phyloP scores from a whole-genome alignment of 2,888 invertebrate genomes.

The Caenorhabditis sp. region DNA sequence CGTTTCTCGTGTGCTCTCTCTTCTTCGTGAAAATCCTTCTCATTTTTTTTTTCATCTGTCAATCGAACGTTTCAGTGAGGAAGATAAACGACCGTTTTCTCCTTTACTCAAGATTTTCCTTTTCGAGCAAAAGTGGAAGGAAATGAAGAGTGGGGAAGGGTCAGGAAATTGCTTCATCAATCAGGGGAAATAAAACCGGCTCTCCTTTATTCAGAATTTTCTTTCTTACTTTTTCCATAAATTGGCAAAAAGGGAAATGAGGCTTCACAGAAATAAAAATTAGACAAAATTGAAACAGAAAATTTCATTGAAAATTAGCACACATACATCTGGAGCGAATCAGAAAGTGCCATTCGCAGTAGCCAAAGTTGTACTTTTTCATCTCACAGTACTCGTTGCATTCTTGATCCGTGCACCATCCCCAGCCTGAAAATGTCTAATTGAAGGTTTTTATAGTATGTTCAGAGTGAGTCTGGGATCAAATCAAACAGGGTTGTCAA shows the following conservation, averaged over 20 bases:
- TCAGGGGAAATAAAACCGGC: too few relatives aligned
- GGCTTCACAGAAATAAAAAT: neutral
- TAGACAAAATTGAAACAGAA: neutral
- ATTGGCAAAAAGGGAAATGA: neutral
- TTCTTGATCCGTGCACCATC: constrained; percentile 37
- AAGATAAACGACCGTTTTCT: neutral
- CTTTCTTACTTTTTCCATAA: too few relatives aligned
- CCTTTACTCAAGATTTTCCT: neutral
- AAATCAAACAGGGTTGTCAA: too few relatives aligned
- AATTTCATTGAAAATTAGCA: neutral
- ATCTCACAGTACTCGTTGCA: constrained; percentile 19
- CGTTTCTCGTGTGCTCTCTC: too few relatives aligned
- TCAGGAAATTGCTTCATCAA: neutral
- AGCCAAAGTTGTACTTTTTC: constrained; percentile 15
- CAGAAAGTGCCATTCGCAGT: constrained; percentile 38
- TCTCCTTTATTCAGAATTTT: too few relatives aligned
- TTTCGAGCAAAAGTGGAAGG: neutral
- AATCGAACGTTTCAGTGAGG: neutral
- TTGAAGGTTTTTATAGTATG: neutral
- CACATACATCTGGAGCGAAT: constrained; percentile 34
- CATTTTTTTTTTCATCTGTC: neutral
- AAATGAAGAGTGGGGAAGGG: neutral
- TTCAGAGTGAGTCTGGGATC: too few relatives aligned
- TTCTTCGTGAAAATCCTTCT: neutral
- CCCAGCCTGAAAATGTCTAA: constrained; percentile 15